Percentiles rank a stretch among this genome's conserved stretches.
Conservation (phyloP, 2,797 vertebrate species). For the Enteromius afrohamiltoni region DNA sequence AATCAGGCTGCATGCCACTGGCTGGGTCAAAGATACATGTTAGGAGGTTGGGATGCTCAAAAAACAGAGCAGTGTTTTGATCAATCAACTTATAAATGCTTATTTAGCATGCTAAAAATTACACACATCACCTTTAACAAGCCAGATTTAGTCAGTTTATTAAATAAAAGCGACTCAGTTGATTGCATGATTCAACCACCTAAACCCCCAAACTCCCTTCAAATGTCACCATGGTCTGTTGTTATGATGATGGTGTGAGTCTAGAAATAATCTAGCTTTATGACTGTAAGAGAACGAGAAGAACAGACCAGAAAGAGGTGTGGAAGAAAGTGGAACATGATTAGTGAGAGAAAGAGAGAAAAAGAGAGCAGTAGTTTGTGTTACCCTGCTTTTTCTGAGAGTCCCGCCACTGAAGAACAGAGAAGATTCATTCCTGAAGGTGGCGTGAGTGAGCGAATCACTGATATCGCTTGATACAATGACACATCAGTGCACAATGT, state of each 20-base stretch:
- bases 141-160: background rate
- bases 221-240: background rate
- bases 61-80: constrained; percentile 15
- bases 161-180: background rate
- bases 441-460: constrained; percentile 32
- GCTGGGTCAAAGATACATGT: background rate
- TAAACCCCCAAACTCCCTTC: background rate
- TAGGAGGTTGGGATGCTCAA: constrained; percentile 6
- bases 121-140: background rate
- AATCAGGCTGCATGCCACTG: constrained; percentile 6
- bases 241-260: background rate
- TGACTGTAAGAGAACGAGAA: background rate
- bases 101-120: background rate
- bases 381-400: constrained; percentile 60
- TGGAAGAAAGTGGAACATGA: background rate
- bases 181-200: background rate
- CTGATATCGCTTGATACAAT: constrained; percentile 30
- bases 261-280: constrained; percentile 22
- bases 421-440: constrained; percentile 55
- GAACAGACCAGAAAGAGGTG: background rate
- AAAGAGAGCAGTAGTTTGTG: constrained; percentile 46
- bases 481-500: constrained; percentile 36
- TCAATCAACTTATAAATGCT: background rate
- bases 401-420: constrained; percentile 49
- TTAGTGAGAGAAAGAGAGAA: constrained; percentile 22